A percentile compares a stretch with the other conserved stretches of the same genome.
These are phyloP conservation scores for Drosophila putrida DNA, from an alignment of 2,888 invertebrate species.

Conservation along the genomic window DNA sequence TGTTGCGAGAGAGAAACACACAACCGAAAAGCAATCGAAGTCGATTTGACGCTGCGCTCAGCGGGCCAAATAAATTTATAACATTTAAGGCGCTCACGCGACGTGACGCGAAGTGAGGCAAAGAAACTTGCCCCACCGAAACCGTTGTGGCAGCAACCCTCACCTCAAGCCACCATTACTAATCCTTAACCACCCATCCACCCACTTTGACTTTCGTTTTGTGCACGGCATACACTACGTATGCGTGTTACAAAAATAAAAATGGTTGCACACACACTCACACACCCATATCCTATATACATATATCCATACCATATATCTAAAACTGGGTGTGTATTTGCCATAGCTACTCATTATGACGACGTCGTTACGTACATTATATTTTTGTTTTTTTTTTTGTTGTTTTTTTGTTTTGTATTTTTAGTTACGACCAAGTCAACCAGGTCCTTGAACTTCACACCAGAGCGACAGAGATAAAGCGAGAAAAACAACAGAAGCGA, in stretches of 20 bases:
- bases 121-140: slow-evolving; percentile 35
- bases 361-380: slow-evolving; percentile 62
- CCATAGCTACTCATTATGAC: slow-evolving; percentile 71
- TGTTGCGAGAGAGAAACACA: slow-evolving; percentile 51
- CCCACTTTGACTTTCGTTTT: neutral
- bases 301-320: neutral
- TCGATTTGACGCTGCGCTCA: slow-evolving; percentile 63
- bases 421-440: slow-evolving; percentile 44
- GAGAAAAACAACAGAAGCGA: neutral
- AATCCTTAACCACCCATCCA: slow-evolving; percentile 24
- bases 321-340: slow-evolving; percentile 47
- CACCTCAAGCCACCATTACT: slow-evolving; percentile 37
- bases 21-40: slow-evolving; percentile 71
- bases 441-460: slow-evolving; percentile 67
- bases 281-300: neutral
- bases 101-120: slow-evolving; percentile 33
- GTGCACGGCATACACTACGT: slow-evolving; percentile 5
- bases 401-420: slow-evolving; percentile 48
- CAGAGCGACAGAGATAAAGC: slow-evolving; percentile 21
- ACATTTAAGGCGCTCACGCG: slow-evolving; percentile 77
- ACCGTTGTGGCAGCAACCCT: neutral
- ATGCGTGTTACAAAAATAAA: slow-evolving; percentile 73
- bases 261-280: slow-evolving; percentile 52
- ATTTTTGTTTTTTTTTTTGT: neutral
- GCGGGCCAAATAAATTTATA: slow-evolving; percentile 76